Evolutionary conservation across 1,140 invertebrate genomes (phyloP).

Genomic region (Eueides isabella): DNA sequence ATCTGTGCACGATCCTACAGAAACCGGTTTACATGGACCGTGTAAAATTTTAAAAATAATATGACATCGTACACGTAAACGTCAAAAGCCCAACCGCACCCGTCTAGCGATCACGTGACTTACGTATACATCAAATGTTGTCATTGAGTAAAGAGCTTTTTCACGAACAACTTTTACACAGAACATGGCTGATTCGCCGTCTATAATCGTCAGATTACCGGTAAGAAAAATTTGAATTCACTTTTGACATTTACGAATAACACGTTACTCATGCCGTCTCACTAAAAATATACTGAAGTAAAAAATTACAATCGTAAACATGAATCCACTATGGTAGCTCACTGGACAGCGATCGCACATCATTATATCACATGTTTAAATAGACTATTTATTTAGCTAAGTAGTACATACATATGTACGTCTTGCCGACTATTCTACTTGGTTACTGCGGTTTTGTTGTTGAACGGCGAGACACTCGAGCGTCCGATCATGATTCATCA

Average conservation of each 20-base stretch:
- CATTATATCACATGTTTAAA: constrained; percentile 78
- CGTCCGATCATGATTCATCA: constrained; percentile 70
- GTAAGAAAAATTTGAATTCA: constrained; percentile 52
- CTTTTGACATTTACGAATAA: constrained; percentile 76
- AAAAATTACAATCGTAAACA: constrained; percentile 79
- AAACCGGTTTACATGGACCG: constrained; percentile 50
- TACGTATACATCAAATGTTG: constrained; percentile 61
- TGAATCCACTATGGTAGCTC: constrained; percentile 66
- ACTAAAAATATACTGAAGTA: constrained; percentile 77
- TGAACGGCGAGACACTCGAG: constrained; percentile 65
- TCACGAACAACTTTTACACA: constrained; percentile 68
- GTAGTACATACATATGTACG: constrained; percentile 42
- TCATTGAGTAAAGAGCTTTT: constrained; percentile 68
- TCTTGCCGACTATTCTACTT: constrained; percentile 48
- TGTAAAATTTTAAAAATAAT: constrained; percentile 40
- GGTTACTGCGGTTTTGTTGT: constrained; percentile 60
- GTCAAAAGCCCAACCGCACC: constrained; percentile 65
- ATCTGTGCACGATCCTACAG: constrained; percentile 39
- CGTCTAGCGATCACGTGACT: constrained; percentile 60
- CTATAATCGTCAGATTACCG: constrained; percentile 37
- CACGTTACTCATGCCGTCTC: constrained; percentile 71
- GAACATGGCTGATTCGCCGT: constrained; percentile 55
- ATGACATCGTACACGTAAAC: constrained; percentile 61
- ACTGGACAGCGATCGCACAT: constrained; percentile 71
- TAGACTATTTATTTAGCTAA: constrained; percentile 72